Percentiles rank a stretch among this genome's conserved stretches.
Conservation (phyloP, 2,113 vertebrate species). For the Aphelocoma coerulescens region DNA sequence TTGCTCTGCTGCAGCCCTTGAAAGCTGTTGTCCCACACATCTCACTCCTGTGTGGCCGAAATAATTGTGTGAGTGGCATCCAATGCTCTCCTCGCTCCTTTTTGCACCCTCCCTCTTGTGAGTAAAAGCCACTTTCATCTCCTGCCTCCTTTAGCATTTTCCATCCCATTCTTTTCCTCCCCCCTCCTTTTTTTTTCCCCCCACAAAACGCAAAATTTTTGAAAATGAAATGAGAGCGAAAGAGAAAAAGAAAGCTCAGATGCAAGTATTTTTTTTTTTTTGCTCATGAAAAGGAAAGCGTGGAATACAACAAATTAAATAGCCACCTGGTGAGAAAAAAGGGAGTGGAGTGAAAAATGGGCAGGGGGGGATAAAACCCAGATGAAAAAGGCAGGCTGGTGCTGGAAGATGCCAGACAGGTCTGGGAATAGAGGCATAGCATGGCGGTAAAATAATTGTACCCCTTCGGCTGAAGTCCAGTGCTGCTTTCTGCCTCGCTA, state of each 20-base stretch:
- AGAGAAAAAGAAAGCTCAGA: not conserved
- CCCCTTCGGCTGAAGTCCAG: conserved; percentile 28
- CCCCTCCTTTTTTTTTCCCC: accelerated
- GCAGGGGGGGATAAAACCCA: not conserved
- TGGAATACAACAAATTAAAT: conserved; percentile 55
- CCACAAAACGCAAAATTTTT: not conserved
- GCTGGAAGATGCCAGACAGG: not conserved
- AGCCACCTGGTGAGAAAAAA: conserved; percentile 44
- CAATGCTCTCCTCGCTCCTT: not conserved
- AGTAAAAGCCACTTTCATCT: conserved; percentile 43
- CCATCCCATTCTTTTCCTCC: not conserved
- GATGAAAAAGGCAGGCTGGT: conserved; percentile 36
- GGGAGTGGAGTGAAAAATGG: conserved; percentile 1
- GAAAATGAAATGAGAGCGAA: not conserved
- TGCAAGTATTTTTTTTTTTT: not conserved
- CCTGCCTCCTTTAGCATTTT: not conserved
- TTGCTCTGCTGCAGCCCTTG: not conserved
- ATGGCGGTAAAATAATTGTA: conserved; percentile 57
- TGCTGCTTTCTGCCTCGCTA: not conserved
- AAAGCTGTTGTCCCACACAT: not conserved
- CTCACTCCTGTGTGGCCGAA: not conserved
- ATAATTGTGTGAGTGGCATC: not conserved
- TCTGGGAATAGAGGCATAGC: conserved; percentile 46
- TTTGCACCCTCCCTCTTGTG: not conserved
- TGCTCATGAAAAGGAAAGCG: conserved; percentile 39